These are phyloP conservation scores for Nycticorax nycticorax DNA, from an alignment of 2,113 vertebrate species.

Conservation along the genomic window DNA sequence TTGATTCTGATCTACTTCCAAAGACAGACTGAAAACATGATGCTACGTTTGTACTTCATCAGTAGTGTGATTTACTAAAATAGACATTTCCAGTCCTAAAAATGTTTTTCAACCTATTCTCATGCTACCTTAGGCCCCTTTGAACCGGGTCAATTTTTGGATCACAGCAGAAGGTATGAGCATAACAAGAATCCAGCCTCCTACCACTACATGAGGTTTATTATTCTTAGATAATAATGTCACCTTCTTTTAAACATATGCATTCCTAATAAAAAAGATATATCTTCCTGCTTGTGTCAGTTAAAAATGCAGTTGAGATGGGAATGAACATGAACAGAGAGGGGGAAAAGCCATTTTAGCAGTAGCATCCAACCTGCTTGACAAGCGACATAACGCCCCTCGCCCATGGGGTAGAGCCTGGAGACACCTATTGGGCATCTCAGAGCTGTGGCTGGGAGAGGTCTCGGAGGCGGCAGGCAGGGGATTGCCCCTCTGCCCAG, in stretches of 20 bases:
- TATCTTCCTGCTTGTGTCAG: neutral
- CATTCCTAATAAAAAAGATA: neutral
- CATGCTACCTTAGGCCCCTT: neutral
- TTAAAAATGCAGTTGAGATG: neutral
- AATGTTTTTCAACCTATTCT: neutral
- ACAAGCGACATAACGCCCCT: neutral
- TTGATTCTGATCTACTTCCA: neutral
- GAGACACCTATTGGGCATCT: neutral
- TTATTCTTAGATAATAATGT: neutral
- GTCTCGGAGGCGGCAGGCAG: neutral
- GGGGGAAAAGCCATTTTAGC: neutral
- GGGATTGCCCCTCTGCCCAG: accelerated
- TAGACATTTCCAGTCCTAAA: neutral
- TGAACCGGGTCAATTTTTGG: neutral
- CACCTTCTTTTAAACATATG: neutral
- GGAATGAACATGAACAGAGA: neutral
- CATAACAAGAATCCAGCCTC: neutral
- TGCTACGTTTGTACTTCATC: neutral
- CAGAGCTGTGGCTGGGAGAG: neutral
- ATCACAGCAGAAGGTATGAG: neutral
- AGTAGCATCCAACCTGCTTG: neutral
- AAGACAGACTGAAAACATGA: neutral
- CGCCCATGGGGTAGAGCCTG: neutral
- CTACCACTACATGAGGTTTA: neutral
- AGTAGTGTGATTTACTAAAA: neutral